Percentiles rank a stretch among this genome's conserved stretches.
Evolutionary conservation across 2,797 vertebrate species (phyloP).

Genomic region (Allobates femoralis): DNA sequence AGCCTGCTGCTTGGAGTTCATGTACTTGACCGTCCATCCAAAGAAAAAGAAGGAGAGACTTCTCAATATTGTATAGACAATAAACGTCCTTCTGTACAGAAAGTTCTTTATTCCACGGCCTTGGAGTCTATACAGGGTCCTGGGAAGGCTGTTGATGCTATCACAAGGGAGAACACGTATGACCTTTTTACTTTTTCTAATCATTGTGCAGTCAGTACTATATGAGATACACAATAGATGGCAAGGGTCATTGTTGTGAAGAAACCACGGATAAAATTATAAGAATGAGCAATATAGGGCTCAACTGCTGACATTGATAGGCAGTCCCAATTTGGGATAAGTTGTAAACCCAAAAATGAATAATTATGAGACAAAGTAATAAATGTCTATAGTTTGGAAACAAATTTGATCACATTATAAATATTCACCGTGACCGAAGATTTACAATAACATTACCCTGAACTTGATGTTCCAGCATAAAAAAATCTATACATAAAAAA

Average conservation of each 20-base stretch:
- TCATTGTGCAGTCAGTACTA: neutral
- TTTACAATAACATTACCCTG: too few relatives aligned
- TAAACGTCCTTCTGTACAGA: slow-evolving; percentile 86
- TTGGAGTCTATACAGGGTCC: slow-evolving; percentile 98
- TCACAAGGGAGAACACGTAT: slow-evolving; percentile 91
- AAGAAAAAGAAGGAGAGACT: slow-evolving; percentile 83
- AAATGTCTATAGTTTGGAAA: neutral
- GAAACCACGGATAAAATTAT: neutral
- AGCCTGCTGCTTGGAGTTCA: slow-evolving; percentile 95
- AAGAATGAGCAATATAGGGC: neutral
- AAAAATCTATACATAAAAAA: too few relatives aligned
- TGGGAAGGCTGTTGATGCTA: slow-evolving; percentile 85
- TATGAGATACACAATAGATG: neutral
- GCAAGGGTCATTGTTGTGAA: neutral
- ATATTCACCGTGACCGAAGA: too few relatives aligned
- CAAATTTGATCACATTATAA: too few relatives aligned
- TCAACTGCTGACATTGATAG: neutral
- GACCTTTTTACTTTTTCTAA: slow-evolving; percentile 63
- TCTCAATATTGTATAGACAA: slow-evolving; percentile 80
- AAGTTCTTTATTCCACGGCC: slow-evolving; percentile 96
- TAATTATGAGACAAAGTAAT: neutral
- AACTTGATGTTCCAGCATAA: too few relatives aligned
- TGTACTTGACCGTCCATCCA: slow-evolving; percentile 82
- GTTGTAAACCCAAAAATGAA: neutral
- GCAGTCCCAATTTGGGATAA: neutral